Conservation (phyloP, 2,113 vertebrate genomes). For the Pyxicephalus adspersus region DNA sequence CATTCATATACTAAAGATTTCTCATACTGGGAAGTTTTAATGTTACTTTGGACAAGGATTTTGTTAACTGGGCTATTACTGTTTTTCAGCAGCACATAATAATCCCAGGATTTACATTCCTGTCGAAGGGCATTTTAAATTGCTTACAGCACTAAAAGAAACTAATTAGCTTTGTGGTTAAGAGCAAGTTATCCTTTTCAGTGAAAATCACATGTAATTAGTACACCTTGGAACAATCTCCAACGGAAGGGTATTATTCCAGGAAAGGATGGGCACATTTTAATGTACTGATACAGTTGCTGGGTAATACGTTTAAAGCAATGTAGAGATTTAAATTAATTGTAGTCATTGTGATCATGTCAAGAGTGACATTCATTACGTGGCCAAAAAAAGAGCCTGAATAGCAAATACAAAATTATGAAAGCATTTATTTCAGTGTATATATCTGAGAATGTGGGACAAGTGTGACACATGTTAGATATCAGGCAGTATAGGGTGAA, state of each 20-base stretch:
- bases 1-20: too few relatives aligned
- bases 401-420: too few relatives aligned
- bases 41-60: background rate
- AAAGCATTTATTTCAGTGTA: too few relatives aligned
- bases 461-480: too few relatives aligned
- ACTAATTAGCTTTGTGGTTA: constrained; percentile 9
- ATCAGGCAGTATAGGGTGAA: too few relatives aligned
- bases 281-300: background rate
- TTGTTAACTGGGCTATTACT: background rate
- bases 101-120: constrained; percentile 39
- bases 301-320: background rate
- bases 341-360: too few relatives aligned
- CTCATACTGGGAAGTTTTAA: too few relatives aligned
- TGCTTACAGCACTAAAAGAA: background rate
- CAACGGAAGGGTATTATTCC: background rate
- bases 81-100: background rate
- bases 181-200: background rate
- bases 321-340: too few relatives aligned
- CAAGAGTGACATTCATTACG: too few relatives aligned
- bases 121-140: constrained; percentile 5
- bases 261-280: background rate
- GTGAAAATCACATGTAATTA: background rate
- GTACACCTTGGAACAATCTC: background rate
- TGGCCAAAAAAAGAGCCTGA: too few relatives aligned
- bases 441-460: too few relatives aligned